Base-by-base conservation (phyloP, 2,113 vertebrate species). In the Oreochromis aureus region DNA sequence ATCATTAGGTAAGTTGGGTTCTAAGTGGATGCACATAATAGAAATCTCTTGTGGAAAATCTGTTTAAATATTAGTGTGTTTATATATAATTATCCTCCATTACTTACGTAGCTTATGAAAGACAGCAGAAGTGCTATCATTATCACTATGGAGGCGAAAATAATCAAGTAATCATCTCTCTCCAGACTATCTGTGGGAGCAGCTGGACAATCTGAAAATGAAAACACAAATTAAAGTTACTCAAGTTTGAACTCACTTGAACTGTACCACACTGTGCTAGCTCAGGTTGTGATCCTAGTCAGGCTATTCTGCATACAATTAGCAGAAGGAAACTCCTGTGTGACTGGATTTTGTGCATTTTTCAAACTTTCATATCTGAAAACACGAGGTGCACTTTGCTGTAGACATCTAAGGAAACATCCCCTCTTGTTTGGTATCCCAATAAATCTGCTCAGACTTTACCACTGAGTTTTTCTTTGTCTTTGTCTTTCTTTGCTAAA, bases 71-170 rank as follows among this genome's bases (percentile, higher is more conserved):
- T 19, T 11, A 16, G 5, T 46, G 22, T 86, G 44, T 54, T 34
- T 69, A 41, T n/a, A 73, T 39, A 15, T 46, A 7, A 32, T 4
- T 6, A n/a, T 30, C 3, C 39, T 39, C 36, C 2, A 10, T 11
- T n/a, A 96, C 96, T 96, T 92, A 97, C 96, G 4, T 95, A 95
- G 89, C 93, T 95, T 6, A 95, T n/a, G 10, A 27, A 36, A 39
- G 91, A 91, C 19, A 91, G 82, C 1, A 95, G 1, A 0, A 97
- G 78, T 22, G 94, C 87, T 0, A 88, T 4, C 7, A 89, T 19
- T 55, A 96, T 85, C 86, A 93, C 16, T 2, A 11, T 2, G 0
- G 88, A 27, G 16, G 95, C 94, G 1, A 81, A 24, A 12, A 95
- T 30, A 2, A 95, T 54, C 8, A 93, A 2, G 1, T 22, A 61